Evolutionary conservation across 2,113 vertebrate species (phyloP).

Genomic region (Lota lota): DNA sequence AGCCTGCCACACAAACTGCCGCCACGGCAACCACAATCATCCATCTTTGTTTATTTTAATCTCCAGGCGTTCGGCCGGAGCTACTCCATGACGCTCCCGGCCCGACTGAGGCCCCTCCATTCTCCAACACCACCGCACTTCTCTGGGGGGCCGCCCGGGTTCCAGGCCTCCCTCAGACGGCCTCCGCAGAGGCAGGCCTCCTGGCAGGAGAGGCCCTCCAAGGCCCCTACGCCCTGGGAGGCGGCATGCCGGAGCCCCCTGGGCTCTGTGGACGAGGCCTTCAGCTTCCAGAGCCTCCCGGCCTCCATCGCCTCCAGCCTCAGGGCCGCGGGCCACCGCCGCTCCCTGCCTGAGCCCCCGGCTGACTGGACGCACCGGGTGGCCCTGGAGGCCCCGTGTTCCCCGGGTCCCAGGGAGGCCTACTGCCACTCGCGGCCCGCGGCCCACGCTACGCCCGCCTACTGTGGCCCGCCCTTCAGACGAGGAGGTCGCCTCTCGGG

Average conservation of each 20-base stretch:
- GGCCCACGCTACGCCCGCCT: constrained; percentile 24
- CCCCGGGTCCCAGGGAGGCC: constrained; percentile 17
- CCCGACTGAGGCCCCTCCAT: constrained; percentile 53
- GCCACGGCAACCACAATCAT: not conserved
- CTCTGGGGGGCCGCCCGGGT: constrained; percentile 14
- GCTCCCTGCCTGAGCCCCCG: constrained; percentile 76
- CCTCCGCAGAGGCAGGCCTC: constrained; percentile 59
- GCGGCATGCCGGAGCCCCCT: constrained; percentile 79
- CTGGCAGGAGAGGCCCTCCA: constrained; percentile 66
- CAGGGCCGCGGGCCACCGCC: constrained; percentile 76
- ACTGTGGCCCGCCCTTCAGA: constrained; percentile 71
- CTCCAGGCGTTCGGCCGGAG: constrained; percentile 63
- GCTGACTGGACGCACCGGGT: constrained; percentile 80
- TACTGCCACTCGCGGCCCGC: constrained; percentile 29
- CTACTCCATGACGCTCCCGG: constrained; percentile 76
- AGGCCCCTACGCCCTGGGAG: constrained; percentile 83
- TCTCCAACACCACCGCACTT: constrained; percentile 51
- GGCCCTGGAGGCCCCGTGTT: constrained; percentile 61
- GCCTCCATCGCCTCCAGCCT: constrained; percentile 76
- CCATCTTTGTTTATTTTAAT: constrained; percentile 22
- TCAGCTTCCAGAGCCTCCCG: constrained; percentile 71
- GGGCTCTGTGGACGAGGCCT: constrained; percentile 83
- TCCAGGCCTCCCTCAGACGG: constrained; percentile 52
- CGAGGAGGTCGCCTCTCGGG: constrained; percentile 14
- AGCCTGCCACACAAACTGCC: constrained; percentile 24